Conservation (phyloP, 2,113 vertebrate species). For the Chaenocephalus aceratus region DNA sequence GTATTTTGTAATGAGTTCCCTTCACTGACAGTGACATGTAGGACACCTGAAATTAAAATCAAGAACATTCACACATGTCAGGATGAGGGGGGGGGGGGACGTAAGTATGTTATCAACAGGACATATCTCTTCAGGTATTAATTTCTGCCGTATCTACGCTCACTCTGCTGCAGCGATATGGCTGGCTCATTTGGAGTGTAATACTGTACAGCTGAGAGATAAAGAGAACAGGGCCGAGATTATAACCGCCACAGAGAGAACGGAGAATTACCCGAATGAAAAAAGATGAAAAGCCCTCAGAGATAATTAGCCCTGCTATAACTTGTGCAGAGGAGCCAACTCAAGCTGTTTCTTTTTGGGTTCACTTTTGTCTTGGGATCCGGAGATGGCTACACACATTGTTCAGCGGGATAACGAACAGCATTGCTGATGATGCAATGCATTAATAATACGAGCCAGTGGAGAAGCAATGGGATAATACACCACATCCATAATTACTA, state of each 20-base stretch:
- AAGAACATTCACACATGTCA: slow-evolving; percentile 2
- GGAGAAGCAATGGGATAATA: too few species aligned
- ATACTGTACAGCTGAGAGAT: slow-evolving; percentile 73
- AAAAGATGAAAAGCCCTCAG: slow-evolving; percentile 75
- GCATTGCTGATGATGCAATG: slow-evolving; percentile 39
- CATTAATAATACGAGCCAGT: slow-evolving; percentile 19
- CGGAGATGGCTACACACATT: not conserved
- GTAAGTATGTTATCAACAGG: slow-evolving; percentile 59
- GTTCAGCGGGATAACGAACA: slow-evolving; percentile 19
- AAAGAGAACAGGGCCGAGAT: slow-evolving; percentile 70
- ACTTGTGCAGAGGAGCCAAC: slow-evolving; percentile 53
- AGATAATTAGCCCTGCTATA: slow-evolving; percentile 77
- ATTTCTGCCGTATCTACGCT: slow-evolving; percentile 66
- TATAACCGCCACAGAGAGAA: slow-evolving; percentile 58
- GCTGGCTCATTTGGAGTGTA: slow-evolving; percentile 72
- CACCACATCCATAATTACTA: too few species aligned
- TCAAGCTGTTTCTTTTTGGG: slow-evolving; percentile 21
- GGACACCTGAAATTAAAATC: slow-evolving; percentile 35
- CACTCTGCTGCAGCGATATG: slow-evolving; percentile 41
- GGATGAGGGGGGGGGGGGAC: not conserved
- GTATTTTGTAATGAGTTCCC: not conserved
- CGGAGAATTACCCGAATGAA: slow-evolving; percentile 66
- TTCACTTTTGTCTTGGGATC: slow-evolving; percentile 56
- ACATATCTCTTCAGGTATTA: slow-evolving; percentile 75
- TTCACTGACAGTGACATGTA: not conserved